Evolutionary conservation across 2,797 vertebrate species (phyloP), one percentile per base, ranked within the genome.

Genomic region (Adelosebastes latens): DNA sequence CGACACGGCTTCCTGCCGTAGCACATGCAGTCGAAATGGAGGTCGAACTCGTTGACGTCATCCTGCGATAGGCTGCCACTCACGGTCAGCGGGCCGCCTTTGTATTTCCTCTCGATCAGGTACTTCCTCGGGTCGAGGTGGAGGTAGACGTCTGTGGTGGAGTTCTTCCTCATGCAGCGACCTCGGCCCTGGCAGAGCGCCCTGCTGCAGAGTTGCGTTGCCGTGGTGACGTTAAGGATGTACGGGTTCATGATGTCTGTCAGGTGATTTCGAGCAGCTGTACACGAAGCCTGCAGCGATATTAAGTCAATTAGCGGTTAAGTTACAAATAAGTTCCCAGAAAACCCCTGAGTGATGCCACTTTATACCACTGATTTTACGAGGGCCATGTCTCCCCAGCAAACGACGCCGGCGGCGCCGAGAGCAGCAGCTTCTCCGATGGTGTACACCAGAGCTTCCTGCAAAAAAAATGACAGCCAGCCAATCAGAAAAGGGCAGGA

Each of bases 361-460:
- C 5, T 10, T 18, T 16, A 6, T 75, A 95, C 92, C 92, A 93
- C 86, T 24, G 79, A 77, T 1, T 90, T 81, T 0, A 87, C 81
- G 62, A 94, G 77, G 4, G 92, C 76, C 93, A 94, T 93, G 84
- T 89, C 94, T 74, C 96, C 96, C 97, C 97, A 98, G 24, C 96
- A 93, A 68, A 97, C 42, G 3, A 96, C 84, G 55, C 97, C 96
- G 36, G 96, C 95, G 5, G 80, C 94, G 5, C 97, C 96, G 3
- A 97, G 93, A 25, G 97, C 94, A 42, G 96, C 89, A 46, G 94
- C 96, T 89, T 97, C 97, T 73, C 97, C 97, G 0, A 97, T 86
- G 58, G 96, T 97, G 85, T 92, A 92, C 69, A 96, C 94, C 65
- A 97, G 93, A 69, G 97, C 96, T n/a, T 81, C 84, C 97, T 97